Percentiles rank a stretch among this genome's conserved stretches.
Conservation (phyloP, 2,888 invertebrate species). For the Barypeithes pellucidus region DNA sequence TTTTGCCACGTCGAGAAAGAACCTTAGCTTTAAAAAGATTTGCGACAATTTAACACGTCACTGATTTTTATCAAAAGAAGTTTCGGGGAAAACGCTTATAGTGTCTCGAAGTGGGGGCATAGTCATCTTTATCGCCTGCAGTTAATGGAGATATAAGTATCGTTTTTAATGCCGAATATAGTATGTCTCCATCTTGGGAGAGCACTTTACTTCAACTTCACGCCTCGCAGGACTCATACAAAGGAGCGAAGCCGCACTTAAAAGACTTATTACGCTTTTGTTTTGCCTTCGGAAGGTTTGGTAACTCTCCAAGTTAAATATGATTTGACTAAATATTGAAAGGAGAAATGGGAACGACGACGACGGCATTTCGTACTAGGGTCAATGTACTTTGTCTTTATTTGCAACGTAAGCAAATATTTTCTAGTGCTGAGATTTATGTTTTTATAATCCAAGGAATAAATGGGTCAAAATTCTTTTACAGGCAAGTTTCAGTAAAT, state of each 20-base stretch:
- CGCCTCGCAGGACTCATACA: conserved; percentile 49
- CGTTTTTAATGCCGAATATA: conserved; percentile 52
- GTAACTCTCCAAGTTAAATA: conserved; percentile 50
- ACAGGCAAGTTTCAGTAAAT: no score
- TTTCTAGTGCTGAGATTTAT: no score
- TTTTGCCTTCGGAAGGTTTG: conserved; percentile 47
- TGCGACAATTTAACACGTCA: conserved; percentile 41
- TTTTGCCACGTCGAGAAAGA: conserved; percentile 26
- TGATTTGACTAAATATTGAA: conserved; percentile 47
- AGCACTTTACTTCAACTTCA: conserved; percentile 54
- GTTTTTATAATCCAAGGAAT: no score
- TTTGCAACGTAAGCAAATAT: not conserved
- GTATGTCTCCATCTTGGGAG: conserved; percentile 49
- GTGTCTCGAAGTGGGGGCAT: conserved; percentile 9
- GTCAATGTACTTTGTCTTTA: conserved; percentile 17
- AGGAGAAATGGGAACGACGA: conserved; percentile 4
- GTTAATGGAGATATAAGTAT: conserved; percentile 51
- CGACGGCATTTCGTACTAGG: conserved; percentile 9
- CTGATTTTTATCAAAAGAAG: conserved; percentile 41
- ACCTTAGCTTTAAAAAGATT: conserved; percentile 24
- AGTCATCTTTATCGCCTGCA: conserved; percentile 43
- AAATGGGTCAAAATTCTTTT: no score
- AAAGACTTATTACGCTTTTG: conserved; percentile 54
- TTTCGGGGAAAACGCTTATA: conserved; percentile 20
- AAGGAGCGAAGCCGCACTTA: conserved; percentile 52